These are phyloP conservation scores for Leiothrix lutea DNA, from an alignment of 2,113 vertebrate genomes.

Conservation along the genomic window DNA sequence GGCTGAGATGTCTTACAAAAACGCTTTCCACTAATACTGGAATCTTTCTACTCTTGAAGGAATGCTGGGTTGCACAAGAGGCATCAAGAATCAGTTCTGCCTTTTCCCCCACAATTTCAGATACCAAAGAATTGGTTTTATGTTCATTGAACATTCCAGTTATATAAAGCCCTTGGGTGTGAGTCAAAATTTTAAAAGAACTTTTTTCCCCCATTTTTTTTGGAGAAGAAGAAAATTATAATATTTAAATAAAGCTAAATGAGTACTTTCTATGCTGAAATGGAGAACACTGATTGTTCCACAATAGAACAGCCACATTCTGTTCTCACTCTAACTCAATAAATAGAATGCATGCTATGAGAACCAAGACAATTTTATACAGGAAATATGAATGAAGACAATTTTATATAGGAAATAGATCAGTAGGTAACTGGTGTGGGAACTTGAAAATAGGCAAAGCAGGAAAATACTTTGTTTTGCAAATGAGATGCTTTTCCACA, in stretches of 20 bases:
- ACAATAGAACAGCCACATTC: neutral
- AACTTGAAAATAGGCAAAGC: neutral
- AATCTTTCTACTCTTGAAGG: constrained; percentile 34
- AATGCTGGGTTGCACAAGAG: constrained; percentile 44
- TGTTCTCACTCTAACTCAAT: neutral
- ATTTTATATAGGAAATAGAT: neutral
- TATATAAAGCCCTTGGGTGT: neutral
- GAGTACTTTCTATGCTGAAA: neutral
- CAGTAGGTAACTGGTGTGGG: neutral
- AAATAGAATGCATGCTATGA: neutral
- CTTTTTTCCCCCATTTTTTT: neutral
- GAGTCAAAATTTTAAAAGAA: neutral
- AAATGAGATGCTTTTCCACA: neutral
- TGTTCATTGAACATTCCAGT: constrained; percentile 32
- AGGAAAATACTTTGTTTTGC: neutral
- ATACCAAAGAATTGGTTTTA: neutral
- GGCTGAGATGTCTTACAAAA: constrained; percentile 34
- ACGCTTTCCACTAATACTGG: constrained; percentile 52
- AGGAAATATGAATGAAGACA: neutral
- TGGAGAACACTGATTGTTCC: neutral
- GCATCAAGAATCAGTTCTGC: constrained; percentile 18
- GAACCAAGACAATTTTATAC: neutral
- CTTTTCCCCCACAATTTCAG: neutral
- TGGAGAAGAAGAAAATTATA: neutral
- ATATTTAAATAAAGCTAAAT: neutral